phyloP scores from a whole-genome alignment of 2,113 vertebrate genomes.

The Erythrolamprus reginae region DNA sequence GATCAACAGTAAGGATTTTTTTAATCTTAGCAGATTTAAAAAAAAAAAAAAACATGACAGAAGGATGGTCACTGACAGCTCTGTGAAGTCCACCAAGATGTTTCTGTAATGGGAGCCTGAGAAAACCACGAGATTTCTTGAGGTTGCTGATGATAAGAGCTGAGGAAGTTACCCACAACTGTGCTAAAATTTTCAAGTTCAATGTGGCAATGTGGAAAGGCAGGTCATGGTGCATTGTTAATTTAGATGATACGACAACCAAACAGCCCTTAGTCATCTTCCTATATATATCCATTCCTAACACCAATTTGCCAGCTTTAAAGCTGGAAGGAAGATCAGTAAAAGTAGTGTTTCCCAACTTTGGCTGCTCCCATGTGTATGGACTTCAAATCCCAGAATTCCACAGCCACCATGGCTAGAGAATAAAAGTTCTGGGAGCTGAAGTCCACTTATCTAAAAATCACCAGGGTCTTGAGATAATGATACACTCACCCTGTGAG shows the following conservation, averaged over 20 bases:
- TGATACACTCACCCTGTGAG: neutral
- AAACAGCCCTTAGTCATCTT: neutral
- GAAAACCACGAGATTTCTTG: neutral
- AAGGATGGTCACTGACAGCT: neutral
- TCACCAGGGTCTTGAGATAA: neutral
- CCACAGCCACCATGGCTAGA: neutral
- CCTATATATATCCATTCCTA: neutral
- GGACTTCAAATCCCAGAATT: neutral
- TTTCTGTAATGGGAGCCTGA: neutral
- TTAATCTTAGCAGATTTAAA: neutral
- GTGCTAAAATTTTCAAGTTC: neutral
- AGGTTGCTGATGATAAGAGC: neutral
- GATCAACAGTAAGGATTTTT: neutral
- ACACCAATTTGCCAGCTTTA: neutral
- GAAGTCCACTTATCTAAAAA: neutral
- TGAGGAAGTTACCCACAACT: neutral
- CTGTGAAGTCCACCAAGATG: neutral
- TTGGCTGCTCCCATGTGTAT: neutral
- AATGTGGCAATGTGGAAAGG: neutral
- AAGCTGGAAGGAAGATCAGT: neutral
- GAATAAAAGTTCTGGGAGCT: neutral
- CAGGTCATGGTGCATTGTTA: neutral
- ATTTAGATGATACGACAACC: neutral
- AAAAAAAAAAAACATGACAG: neutral
- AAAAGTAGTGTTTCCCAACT: neutral